Percentiles rank a stretch among this genome's conserved stretches.
Evolutionary conservation across 2,797 vertebrate genomes (phyloP).

Genomic region (Hoplostethus atlanticus): DNA sequence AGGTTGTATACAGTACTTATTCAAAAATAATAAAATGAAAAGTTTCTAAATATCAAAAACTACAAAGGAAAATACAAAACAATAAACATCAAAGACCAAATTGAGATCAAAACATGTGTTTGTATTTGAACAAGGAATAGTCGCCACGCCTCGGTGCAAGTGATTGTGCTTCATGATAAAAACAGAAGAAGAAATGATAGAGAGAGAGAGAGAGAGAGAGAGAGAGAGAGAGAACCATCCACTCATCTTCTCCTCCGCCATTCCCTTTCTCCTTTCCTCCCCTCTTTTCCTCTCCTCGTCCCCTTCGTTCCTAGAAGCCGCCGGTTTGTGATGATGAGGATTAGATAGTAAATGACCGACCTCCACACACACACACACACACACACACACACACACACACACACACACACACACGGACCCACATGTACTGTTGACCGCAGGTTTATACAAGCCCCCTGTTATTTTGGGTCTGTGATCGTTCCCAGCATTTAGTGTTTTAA

Average conservation of each 20-base stretch:
- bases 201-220: not conserved
- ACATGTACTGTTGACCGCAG: constrained; percentile 17
- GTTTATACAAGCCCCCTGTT: constrained; percentile 57
- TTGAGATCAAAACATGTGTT: too few relatives aligned
- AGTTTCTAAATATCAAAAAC: too few relatives aligned
- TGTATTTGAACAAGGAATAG: too few relatives aligned
- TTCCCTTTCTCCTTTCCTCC: not conserved
- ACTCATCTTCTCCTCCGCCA: not conserved
- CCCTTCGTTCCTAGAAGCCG: constrained; percentile 42
- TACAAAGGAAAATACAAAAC: too few relatives aligned
- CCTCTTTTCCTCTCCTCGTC: not conserved
- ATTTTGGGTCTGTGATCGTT: not conserved
- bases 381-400: not conserved
- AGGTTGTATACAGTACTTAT: too few relatives aligned
- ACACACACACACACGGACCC: constrained; percentile 13
- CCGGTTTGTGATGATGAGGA: constrained; percentile 45
- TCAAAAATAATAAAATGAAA: too few relatives aligned
- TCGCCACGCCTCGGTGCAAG: too few relatives aligned
- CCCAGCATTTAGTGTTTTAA: too few relatives aligned
- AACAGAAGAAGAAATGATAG: too few relatives aligned
- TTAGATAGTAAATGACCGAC: constrained; percentile 45
- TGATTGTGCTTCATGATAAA: too few relatives aligned
- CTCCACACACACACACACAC: constrained; percentile 33
- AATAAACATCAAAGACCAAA: too few relatives aligned
- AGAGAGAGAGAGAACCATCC: too few relatives aligned